Conservation (phyloP, 2,113 vertebrate genomes). For the Megaleporinus macrocephalus region DNA sequence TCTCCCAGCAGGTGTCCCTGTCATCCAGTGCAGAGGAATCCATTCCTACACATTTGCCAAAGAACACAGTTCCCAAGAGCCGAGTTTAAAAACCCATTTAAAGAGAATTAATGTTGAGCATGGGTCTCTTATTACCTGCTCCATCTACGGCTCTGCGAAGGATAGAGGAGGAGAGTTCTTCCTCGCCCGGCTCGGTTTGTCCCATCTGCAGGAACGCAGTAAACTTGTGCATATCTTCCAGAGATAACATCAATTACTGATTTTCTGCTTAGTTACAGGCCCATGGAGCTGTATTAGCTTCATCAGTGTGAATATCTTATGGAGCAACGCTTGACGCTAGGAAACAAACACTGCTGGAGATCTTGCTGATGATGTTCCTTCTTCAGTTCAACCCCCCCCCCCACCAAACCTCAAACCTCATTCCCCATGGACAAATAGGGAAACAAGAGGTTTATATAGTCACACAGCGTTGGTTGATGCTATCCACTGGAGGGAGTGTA, state of each 20-base stretch:
- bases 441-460: too few relatives aligned
- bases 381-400: not conserved
- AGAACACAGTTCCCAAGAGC: constrained; percentile 43
- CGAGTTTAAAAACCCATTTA: constrained; percentile 56
- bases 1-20: constrained; percentile 76
- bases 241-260: constrained; percentile 34
- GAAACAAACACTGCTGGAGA: constrained; percentile 33
- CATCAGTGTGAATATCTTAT: not conserved
- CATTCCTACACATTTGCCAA: constrained; percentile 53
- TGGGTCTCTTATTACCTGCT: constrained; percentile 30
- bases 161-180: not conserved
- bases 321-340: constrained; percentile 15
- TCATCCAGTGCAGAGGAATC: constrained; percentile 69
- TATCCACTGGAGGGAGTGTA: too few relatives aligned
- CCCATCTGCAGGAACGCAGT: constrained; percentile 19
- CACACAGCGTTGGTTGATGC: too few relatives aligned
- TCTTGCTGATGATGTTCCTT: not conserved
- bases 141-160: not conserved
- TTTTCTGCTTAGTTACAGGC: constrained; percentile 42
- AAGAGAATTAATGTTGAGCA: constrained; percentile 45
- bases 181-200: not conserved
- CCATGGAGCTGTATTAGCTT: constrained; percentile 27
- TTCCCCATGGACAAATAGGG: not conserved
- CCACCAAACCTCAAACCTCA: not conserved
- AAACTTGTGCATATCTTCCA: constrained; percentile 17